Conservation (phyloP, 2,888 invertebrate species). For the Antheraea yamamai region DNA sequence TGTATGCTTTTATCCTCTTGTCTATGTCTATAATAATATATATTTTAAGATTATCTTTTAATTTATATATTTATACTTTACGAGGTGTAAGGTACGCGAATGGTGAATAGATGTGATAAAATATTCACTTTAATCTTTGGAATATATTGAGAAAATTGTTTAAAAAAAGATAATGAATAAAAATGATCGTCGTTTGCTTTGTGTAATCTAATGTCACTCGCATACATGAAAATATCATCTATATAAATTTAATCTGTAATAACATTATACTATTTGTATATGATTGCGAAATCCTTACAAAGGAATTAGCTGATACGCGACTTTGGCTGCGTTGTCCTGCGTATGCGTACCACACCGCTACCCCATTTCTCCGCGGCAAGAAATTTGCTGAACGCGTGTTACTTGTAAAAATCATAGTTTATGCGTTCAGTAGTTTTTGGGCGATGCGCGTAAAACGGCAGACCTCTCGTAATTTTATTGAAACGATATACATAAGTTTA, state of each 20-base stretch:
- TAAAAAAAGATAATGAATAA: neutral
- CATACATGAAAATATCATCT: neutral
- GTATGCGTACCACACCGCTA: too few relatives aligned
- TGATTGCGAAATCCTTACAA: neutral
- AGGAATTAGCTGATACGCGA: neutral
- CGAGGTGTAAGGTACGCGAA: neutral
- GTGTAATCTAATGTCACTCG: neutral
- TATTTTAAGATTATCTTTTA: neutral
- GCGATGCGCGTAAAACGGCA: too few relatives aligned
- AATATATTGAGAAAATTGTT: neutral
- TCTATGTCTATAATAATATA: neutral
- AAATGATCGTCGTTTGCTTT: neutral
- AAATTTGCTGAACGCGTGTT: too few relatives aligned
- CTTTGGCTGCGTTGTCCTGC: too few relatives aligned
- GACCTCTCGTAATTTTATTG: neutral
- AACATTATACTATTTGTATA: neutral
- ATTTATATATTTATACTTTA: neutral
- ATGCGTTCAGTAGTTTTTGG: too few relatives aligned
- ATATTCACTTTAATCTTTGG: neutral
- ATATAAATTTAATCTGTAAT: neutral
- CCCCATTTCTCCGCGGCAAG: too few relatives aligned
- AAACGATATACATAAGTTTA: neutral
- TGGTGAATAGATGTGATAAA: neutral
- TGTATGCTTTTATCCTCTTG: neutral
- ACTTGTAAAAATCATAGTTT: too few relatives aligned